Conservation (phyloP, 2,797 vertebrate species). For the Peromyscus aztecus region DNA sequence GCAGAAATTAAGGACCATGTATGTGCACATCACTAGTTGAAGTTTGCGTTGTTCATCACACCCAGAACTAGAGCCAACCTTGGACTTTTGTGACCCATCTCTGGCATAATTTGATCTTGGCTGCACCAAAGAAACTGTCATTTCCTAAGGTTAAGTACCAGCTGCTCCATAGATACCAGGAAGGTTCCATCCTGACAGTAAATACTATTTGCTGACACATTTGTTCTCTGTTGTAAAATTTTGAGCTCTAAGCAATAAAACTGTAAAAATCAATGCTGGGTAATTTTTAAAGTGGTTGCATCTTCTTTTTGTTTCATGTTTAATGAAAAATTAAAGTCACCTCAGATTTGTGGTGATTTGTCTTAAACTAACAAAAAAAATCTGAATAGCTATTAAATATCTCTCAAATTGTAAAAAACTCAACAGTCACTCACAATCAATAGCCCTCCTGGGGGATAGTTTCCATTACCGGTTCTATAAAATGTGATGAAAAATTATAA, state of each 20-base stretch:
- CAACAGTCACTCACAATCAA: constrained; percentile 70
- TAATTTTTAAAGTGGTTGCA: constrained; percentile 47
- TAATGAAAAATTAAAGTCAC: constrained; percentile 68
- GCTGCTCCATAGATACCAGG: neutral
- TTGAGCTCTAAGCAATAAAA: constrained; percentile 48
- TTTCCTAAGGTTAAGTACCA: neutral
- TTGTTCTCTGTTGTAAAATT: constrained; percentile 50
- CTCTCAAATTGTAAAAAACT: constrained; percentile 67
- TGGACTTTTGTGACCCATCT: neutral
- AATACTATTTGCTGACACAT: neutral
- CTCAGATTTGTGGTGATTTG: constrained; percentile 56
- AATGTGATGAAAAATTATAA: constrained; percentile 44
- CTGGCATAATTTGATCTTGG: neutral
- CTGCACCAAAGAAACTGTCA: neutral
- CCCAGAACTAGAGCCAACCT: neutral
- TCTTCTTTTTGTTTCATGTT: constrained; percentile 50
- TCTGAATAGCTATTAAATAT: constrained; percentile 65
- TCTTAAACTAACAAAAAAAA: constrained; percentile 76
- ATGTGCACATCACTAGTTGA: neutral
- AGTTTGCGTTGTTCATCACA: neutral
- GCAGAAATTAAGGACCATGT: neutral
- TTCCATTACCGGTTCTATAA: constrained; percentile 62
- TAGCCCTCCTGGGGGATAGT: constrained; percentile 37
- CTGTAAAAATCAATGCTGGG: neutral
- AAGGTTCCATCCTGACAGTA: neutral